Percentiles rank a stretch among this genome's conserved stretches.
Conservation (phyloP, 1,140 invertebrate genomes). For the Asbolus verrucosus region DNA sequence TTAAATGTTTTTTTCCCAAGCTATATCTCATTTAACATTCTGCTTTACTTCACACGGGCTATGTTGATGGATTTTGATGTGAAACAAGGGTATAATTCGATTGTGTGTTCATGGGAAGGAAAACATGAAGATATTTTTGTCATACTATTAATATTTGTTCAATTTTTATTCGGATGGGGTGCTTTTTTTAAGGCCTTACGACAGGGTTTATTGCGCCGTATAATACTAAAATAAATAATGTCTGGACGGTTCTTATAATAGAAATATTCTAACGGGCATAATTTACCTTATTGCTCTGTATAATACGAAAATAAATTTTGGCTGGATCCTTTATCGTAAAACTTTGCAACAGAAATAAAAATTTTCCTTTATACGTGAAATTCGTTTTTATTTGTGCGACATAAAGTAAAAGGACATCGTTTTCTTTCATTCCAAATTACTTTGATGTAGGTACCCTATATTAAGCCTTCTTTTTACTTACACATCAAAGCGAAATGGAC, state of each 20-base stretch:
- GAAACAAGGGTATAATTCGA: not conserved
- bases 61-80: not conserved
- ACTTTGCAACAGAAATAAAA: conserved; percentile 19
- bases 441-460: conserved; percentile 35
- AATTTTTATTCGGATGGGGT: not conserved
- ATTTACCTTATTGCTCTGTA: conserved; percentile 2
- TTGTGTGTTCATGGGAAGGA: not conserved
- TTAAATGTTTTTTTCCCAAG: not conserved
- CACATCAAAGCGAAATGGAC: conserved; percentile 23
- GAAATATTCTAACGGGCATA: conserved; percentile 2
- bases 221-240: conserved; percentile 11
- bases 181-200: not conserved
- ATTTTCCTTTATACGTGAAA: conserved; percentile 12
- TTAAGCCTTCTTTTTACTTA: conserved; percentile 17
- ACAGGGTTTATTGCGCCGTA: not conserved
- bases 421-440: conserved; percentile 41
- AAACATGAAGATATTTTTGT: not conserved
- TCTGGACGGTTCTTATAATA: conserved; percentile 1
- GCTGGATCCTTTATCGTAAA: conserved; percentile 1
- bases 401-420: conserved; percentile 41
- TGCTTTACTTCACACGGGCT: not conserved
- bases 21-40: not conserved
- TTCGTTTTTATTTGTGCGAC: conserved; percentile 32
- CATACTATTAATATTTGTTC: not conserved
- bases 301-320: conserved; percentile 6